A percentile compares a stretch with the other conserved stretches of the same genome.
Evolutionary conservation across 2,797 vertebrate genomes (phyloP).

Genomic region (Cyprinella venusta): DNA sequence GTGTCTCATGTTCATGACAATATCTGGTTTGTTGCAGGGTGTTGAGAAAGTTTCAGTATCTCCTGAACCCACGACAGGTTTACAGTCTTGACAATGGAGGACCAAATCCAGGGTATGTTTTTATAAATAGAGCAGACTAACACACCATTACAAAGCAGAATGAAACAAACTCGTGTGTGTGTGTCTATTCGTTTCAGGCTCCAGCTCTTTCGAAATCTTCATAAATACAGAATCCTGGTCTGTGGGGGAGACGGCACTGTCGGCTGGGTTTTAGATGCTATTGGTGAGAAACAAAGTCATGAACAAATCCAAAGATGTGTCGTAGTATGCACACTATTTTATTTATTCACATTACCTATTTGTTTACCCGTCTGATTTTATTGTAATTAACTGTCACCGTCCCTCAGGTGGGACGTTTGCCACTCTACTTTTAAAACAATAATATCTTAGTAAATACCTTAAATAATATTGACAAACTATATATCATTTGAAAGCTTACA

Average conservation of each 20-base stretch:
- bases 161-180: neutral
- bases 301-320: neutral
- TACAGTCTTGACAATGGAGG: slow-evolving; percentile 86
- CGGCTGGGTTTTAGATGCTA: slow-evolving; percentile 91
- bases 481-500: too few species aligned
- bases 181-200: slow-evolving; percentile 73
- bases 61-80: slow-evolving; percentile 90
- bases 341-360: neutral
- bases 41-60: slow-evolving; percentile 87
- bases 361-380: neutral
- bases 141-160: neutral
- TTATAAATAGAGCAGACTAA: neutral
- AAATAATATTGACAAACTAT: too few species aligned
- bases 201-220: slow-evolving; percentile 85
- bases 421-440: too few species aligned
- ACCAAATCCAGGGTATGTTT: slow-evolving; percentile 82
- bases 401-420: too few species aligned
- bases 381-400: too few species aligned
- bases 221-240: slow-evolving; percentile 83
- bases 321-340: neutral
- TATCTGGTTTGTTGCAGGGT: slow-evolving; percentile 76
- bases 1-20: neutral
- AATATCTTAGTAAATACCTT: too few species aligned
- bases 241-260: slow-evolving; percentile 93
- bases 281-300: slow-evolving; percentile 76